phyloP scores from a whole-genome alignment of 1,140 invertebrate species.

The Ylistrum balloti region DNA sequence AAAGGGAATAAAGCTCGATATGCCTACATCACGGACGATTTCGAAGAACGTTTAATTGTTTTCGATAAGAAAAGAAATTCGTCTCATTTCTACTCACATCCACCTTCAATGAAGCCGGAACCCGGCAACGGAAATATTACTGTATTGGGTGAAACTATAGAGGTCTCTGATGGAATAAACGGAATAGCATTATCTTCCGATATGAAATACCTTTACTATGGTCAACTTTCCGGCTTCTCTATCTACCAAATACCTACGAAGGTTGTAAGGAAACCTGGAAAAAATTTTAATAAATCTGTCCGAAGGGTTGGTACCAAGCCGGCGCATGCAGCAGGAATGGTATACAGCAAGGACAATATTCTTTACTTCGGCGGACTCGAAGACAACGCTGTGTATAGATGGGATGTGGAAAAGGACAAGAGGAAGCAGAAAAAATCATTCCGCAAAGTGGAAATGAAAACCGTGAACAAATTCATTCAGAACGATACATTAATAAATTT shows the following conservation, averaged over 20 bases:
- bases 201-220: conserved; percentile 68
- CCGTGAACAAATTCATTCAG: background rate
- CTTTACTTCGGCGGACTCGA: conserved; percentile 63
- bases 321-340: conserved; percentile 61
- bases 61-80: conserved; percentile 58
- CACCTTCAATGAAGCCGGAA: conserved; percentile 60
- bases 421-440: background rate
- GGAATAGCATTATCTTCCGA: conserved; percentile 70
- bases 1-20: conserved; percentile 56
- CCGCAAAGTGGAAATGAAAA: conserved; percentile 47
- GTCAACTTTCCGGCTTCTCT: conserved; percentile 54
- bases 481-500: conserved; percentile 37
- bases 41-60: conserved; percentile 59
- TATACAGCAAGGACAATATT: conserved; percentile 54
- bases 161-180: conserved; percentile 57
- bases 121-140: background rate
- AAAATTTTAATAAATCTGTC: background rate
- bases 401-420: background rate
- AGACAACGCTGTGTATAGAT: conserved; percentile 60
- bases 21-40: conserved; percentile 70
- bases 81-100: conserved; percentile 60
- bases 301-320: conserved; percentile 57
- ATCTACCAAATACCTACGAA: conserved; percentile 63
- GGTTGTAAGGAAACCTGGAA: conserved; percentile 41
- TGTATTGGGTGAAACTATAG: background rate